Evolutionary conservation across 2,113 vertebrate species (phyloP).

Genomic region (Fregata magnificens): DNA sequence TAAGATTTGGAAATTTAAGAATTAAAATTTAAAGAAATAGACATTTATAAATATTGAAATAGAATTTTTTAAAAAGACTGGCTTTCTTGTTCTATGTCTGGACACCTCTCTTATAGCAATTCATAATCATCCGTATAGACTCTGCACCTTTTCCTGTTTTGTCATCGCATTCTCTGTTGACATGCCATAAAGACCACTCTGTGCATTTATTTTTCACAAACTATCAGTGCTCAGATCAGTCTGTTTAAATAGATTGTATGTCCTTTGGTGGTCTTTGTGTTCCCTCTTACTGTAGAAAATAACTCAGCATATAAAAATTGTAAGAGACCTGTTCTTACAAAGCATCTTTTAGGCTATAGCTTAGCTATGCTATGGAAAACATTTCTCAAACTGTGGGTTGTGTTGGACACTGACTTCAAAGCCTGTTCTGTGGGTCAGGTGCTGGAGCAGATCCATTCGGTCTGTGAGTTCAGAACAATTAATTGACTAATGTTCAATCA

Average conservation of each 20-base stretch:
- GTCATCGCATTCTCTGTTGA: background rate
- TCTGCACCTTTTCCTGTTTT: background rate
- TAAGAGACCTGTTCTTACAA: background rate
- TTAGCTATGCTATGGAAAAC: background rate
- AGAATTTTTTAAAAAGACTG: background rate
- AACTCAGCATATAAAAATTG: background rate
- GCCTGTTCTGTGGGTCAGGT: background rate
- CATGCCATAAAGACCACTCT: background rate
- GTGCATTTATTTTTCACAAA: background rate
- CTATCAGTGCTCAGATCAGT: background rate
- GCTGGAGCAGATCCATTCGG: background rate
- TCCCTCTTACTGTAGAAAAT: background rate
- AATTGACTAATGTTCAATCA: background rate
- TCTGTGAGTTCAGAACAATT: background rate
- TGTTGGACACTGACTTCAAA: background rate
- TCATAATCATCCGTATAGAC: background rate
- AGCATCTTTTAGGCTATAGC: background rate
- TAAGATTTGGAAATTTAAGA: background rate
- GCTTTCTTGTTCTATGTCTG: background rate
- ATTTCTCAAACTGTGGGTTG: background rate
- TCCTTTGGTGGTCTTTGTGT: background rate
- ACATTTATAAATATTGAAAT: background rate
- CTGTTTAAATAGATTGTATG: background rate
- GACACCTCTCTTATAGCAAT: background rate
- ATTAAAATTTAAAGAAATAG: background rate